Base-by-base conservation (phyloP, 2,888 invertebrate species). In the Agrilus mali region DNA sequence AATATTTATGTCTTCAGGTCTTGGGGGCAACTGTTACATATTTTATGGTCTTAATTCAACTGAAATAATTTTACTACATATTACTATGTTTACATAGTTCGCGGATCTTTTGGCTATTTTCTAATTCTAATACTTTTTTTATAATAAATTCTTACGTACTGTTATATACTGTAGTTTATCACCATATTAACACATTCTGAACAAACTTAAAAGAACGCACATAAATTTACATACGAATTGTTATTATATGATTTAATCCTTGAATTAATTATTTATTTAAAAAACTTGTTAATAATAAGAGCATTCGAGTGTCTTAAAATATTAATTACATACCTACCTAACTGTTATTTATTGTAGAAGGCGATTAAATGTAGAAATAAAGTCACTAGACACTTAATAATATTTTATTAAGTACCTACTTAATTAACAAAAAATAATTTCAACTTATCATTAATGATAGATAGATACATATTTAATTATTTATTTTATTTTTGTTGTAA, bases 1-100 rank as follows among this genome's bases (percentile, higher is more conserved):
- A 13, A n/a, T 2, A 22, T 45, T 46, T 49, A 56, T 50, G 47
- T 51, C 63, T 67, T 44, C 63, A 88, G 87, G 88, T 89, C 10
- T 74, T 89, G 33, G 88, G 88, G 50, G 88, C 88, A 33, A 84
- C 86, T 4, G 88, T 89, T 1, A 89, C 88, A 22, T 88, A 89
- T 68, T 89, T 89, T 74, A 88, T 89, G 88, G 88, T 88, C 69
- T 70, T 89, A 74, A 86, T 89, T 41, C 88, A 88, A 66, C 77
- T 89, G 60, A 87, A 87, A 63, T 88, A 77, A 69, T 7, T 27
- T 27, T 27, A 22, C 7, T 22, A 27, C 10, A 66, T 13, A 10
- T 16, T n/a, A n/a, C 12, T 13, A 37, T 16, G 7, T 7, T 16
- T 35, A 35, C 4, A 35, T 35, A 16, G 2, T 15, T 16, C 8